Evolutionary conservation across 2,113 vertebrate species (phyloP).

Genomic region (Benitochromis conjunctus): DNA sequence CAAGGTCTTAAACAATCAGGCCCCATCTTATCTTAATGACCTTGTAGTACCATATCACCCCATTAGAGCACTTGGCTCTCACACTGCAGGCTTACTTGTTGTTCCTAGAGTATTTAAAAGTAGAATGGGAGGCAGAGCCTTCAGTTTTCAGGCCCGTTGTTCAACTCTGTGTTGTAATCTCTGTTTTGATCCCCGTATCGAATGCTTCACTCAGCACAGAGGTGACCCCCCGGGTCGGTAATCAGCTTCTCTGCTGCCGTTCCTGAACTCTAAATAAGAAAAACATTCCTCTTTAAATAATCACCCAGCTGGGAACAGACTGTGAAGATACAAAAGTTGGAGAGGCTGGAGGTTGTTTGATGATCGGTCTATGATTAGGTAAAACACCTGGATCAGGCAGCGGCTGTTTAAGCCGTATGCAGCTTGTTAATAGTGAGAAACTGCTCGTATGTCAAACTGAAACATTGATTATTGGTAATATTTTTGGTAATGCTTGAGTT

Average conservation of each 20-base stretch:
- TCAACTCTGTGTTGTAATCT: background rate
- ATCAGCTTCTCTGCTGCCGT: background rate
- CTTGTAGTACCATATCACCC: background rate
- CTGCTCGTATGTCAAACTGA: background rate
- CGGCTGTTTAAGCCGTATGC: background rate
- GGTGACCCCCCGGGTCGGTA: background rate
- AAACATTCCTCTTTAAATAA: background rate
- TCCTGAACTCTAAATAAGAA: background rate
- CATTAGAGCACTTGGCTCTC: background rate
- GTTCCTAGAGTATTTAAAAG: background rate
- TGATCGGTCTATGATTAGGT: background rate
- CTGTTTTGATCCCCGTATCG: background rate
- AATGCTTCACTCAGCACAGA: background rate
- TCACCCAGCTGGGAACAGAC: background rate
- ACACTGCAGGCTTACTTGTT: background rate
- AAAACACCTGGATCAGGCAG: background rate
- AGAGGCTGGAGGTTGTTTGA: background rate
- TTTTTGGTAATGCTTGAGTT: background rate
- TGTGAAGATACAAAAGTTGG: background rate
- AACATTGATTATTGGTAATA: background rate
- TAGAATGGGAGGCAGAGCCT: background rate
- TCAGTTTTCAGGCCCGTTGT: background rate
- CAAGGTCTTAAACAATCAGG: background rate
- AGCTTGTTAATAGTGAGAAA: background rate
- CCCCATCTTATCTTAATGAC: background rate